Evolutionary conservation across 2,113 vertebrate genomes (phyloP).

Genomic region (Menura novaehollandiae): DNA sequence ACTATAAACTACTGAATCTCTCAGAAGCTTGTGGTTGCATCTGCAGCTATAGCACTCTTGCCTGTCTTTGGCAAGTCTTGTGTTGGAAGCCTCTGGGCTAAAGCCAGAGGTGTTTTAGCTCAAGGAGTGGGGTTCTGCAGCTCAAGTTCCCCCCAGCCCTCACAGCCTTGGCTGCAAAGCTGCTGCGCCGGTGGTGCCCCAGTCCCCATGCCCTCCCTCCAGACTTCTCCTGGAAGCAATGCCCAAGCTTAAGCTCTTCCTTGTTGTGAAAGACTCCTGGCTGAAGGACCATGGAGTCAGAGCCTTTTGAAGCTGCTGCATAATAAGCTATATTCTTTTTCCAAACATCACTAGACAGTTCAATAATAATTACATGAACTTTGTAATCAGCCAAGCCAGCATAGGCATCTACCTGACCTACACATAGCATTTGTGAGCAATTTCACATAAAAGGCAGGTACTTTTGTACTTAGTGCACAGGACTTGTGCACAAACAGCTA

Average conservation of each 20-base stretch:
- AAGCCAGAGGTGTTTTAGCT: not conserved
- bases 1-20: not conserved
- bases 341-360: not conserved
- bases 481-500: slow-evolving; percentile 14
- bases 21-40: not conserved
- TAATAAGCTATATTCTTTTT: not conserved
- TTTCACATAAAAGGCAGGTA: slow-evolving; percentile 14
- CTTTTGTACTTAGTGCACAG: not conserved
- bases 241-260: not conserved
- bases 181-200: not conserved
- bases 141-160: not conserved
- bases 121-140: not conserved
- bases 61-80: not conserved
- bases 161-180: not conserved
- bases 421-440: not conserved
- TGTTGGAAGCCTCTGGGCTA: not conserved
- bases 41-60: not conserved
- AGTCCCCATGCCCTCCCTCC: not conserved
- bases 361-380: slow-evolving; percentile 29
- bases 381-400: slow-evolving; percentile 6
- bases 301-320: slow-evolving; percentile 21
- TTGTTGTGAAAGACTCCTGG: not conserved
- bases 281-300: not conserved
- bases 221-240: not conserved
- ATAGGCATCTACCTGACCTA: not conserved